Conservation (phyloP, 2,888 invertebrate species). For the Rhingia rostrata region DNA sequence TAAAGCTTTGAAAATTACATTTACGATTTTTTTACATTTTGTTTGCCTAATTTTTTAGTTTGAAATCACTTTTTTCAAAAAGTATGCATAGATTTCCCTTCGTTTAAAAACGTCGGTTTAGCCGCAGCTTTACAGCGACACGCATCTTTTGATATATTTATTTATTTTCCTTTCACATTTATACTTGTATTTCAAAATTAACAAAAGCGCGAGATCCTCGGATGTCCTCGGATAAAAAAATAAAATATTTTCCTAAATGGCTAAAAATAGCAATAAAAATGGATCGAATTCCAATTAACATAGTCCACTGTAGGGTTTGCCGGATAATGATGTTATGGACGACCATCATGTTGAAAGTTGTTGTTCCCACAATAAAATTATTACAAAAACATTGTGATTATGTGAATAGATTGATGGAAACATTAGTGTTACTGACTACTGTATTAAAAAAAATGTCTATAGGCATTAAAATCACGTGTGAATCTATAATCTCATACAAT, state of each 20-base stretch:
- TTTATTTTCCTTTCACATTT: too few species aligned
- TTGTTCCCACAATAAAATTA: background rate
- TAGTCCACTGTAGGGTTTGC: background rate
- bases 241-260: background rate
- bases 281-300: background rate
- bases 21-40: too few species aligned
- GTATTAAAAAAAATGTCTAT: too few species aligned
- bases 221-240: background rate
- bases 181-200: conserved; percentile 4
- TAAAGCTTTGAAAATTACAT: too few species aligned
- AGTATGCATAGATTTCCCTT: too few species aligned
- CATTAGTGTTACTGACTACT: background rate
- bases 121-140: too few species aligned
- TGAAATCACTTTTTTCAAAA: too few species aligned
- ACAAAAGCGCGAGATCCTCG: conserved; percentile 4
- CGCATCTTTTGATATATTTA: too few species aligned
- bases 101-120: too few species aligned
- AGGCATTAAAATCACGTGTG: too few species aligned
- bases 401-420: background rate
- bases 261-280: too few species aligned
- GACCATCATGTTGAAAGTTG: background rate
- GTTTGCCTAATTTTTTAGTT: too few species aligned
- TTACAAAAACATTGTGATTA: background rate
- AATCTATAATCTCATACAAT: background rate
- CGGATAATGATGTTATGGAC: conserved; percentile 3